phyloP scores from a whole-genome alignment of 1,140 invertebrate species.

The Trachelipus rathkii region DNA sequence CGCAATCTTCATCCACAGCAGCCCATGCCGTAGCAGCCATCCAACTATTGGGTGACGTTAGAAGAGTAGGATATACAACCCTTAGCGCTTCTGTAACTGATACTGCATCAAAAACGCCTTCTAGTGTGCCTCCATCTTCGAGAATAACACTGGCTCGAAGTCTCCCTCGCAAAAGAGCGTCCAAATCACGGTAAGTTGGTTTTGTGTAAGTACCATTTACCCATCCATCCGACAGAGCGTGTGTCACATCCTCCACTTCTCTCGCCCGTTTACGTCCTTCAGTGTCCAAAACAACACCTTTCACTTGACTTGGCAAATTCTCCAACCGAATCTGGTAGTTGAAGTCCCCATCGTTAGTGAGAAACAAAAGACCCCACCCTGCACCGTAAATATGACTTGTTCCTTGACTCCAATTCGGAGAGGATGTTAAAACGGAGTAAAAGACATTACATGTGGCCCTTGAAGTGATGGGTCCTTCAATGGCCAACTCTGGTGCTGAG shows the following conservation, averaged over 20 bases:
- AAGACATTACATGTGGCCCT: constrained; percentile 74
- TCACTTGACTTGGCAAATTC: constrained; percentile 14
- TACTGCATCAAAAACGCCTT: constrained; percentile 62
- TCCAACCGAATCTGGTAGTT: constrained; percentile 40
- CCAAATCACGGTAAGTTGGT: constrained; percentile 64
- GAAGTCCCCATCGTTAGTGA: constrained; percentile 43
- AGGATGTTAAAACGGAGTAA: constrained; percentile 54
- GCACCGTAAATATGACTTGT: constrained; percentile 31
- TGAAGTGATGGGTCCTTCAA: constrained; percentile 64
- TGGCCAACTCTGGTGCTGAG: constrained; percentile 57
- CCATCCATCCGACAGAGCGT: constrained; percentile 58
- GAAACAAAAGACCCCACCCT: constrained; percentile 40
- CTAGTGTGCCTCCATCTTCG: constrained; percentile 56
- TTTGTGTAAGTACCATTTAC: constrained; percentile 64
- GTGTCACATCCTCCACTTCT: constrained; percentile 57
- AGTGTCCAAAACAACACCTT: constrained; percentile 54
- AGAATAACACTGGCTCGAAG: constrained; percentile 62
- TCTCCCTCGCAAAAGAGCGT: constrained; percentile 73
- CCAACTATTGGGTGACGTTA: constrained; percentile 54
- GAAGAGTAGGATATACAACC: constrained; percentile 61
- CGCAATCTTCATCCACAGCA: constrained; percentile 72
- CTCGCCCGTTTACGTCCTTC: constrained; percentile 62
- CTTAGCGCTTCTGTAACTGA: constrained; percentile 70
- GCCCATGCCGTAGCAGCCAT: constrained; percentile 74
- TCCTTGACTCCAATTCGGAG: neutral